phyloP scores from a whole-genome alignment of 2,113 vertebrate species.

The Sturnira hondurensis region DNA sequence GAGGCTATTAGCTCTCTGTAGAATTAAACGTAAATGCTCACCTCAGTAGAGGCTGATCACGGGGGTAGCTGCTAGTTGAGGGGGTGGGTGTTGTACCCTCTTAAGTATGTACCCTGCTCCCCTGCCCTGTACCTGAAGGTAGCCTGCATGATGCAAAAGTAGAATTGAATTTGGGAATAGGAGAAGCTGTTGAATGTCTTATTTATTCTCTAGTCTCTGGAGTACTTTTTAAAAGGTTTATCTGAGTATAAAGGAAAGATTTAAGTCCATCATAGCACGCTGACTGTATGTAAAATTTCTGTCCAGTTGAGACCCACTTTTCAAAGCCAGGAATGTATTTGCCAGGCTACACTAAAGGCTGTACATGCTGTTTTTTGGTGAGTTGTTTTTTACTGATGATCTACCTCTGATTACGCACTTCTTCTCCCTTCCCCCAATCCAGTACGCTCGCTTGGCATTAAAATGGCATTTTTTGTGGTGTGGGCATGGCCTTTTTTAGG shows the following conservation, averaged over 20 bases:
- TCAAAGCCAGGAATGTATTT: conserved; percentile 13
- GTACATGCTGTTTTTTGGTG: background rate
- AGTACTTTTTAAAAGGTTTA: background rate
- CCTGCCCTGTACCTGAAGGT: background rate
- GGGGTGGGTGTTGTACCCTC: background rate
- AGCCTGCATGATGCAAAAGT: background rate
- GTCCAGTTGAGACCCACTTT: background rate
- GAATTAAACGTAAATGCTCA: background rate
- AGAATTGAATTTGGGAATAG: background rate
- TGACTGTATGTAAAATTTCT: background rate
- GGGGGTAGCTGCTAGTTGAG: background rate
- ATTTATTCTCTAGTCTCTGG: background rate
- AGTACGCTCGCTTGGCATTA: background rate
- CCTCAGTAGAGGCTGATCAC: background rate
- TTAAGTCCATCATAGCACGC: background rate
- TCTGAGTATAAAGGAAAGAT: background rate
- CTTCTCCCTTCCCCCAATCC: background rate
- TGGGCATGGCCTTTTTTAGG: background rate
- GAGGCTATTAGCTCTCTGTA: background rate
- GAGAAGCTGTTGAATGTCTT: background rate
- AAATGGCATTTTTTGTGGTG: background rate
- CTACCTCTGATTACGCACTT: background rate
- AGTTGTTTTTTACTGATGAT: background rate
- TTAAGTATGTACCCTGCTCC: background rate
- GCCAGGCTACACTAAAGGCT: background rate